Evolutionary conservation across 2,113 vertebrate species (phyloP).

Genomic region (Sturnus vulgaris): DNA sequence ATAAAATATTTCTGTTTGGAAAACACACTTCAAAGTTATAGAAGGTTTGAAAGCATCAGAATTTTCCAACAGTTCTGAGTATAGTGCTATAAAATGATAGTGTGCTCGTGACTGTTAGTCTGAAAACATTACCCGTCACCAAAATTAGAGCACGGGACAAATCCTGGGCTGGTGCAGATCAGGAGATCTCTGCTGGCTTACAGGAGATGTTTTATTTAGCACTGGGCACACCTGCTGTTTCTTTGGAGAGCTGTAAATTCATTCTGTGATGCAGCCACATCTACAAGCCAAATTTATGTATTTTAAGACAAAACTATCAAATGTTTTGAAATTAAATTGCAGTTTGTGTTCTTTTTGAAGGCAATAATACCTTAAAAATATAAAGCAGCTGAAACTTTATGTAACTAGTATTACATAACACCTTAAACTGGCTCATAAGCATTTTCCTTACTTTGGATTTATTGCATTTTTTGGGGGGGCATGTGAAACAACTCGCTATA

Average conservation of each 20-base stretch:
- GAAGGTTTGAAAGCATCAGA: neutral
- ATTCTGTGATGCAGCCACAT: neutral
- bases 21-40: neutral
- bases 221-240: neutral
- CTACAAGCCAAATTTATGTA: neutral
- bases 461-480: neutral
- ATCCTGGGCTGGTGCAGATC: neutral
- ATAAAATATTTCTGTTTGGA: neutral
- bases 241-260: neutral
- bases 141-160: neutral
- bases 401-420: slow-evolving; percentile 31
- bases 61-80: neutral
- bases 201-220: neutral
- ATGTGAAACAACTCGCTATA: neutral
- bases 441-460: slow-evolving; percentile 17
- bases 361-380: neutral
- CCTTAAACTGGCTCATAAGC: neutral
- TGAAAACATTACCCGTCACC: neutral
- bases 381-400: slow-evolving; percentile 34
- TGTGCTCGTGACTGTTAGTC: neutral
- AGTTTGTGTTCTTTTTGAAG: neutral
- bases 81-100: neutral
- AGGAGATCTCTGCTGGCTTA: neutral
- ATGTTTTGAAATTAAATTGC: neutral
- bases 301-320: neutral